Percentiles rank a stretch among this genome's conserved stretches.
Conservation (phyloP, 2,113 vertebrate species). For the Isichthys henryi region DNA sequence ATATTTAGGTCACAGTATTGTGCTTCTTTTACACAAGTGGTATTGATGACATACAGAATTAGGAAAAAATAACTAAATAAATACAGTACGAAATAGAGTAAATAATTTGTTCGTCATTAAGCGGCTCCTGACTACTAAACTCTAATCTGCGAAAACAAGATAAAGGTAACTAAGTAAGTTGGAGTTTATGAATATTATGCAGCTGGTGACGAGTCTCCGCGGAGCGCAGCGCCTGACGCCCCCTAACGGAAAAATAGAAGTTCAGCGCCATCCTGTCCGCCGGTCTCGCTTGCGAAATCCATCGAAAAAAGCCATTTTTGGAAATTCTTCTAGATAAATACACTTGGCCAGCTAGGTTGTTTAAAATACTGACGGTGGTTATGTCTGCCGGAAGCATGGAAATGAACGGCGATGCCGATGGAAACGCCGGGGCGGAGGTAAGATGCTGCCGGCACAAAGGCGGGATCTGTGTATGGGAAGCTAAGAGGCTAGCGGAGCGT, state of each 20-base stretch:
- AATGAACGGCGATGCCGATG: conserved; percentile 32
- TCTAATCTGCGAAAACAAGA: background rate
- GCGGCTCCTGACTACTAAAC: background rate
- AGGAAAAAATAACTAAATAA: background rate
- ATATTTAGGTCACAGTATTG: background rate
- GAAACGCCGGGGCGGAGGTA: conserved; percentile 36
- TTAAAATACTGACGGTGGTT: background rate
- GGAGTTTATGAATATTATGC: background rate
- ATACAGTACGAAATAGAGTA: background rate
- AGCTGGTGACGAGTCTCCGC: background rate
- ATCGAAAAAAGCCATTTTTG: background rate
- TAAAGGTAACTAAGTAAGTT: background rate
- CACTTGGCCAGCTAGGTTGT: background rate
- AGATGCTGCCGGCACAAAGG: conserved; percentile 22
- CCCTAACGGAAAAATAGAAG: background rate
- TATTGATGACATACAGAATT: background rate
- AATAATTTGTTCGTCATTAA: background rate
- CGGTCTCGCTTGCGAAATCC: background rate
- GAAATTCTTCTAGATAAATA: background rate
- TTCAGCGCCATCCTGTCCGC: background rate
- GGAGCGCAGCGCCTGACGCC: background rate
- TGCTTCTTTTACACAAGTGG: background rate
- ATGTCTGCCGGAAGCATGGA: conserved; percentile 12
- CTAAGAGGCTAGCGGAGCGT: background rate
- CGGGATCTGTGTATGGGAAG: background rate